Evolutionary conservation across 2,888 invertebrate species (phyloP), one percentile per base, ranked within the genome.

Genomic region (Lithodes maja): DNA sequence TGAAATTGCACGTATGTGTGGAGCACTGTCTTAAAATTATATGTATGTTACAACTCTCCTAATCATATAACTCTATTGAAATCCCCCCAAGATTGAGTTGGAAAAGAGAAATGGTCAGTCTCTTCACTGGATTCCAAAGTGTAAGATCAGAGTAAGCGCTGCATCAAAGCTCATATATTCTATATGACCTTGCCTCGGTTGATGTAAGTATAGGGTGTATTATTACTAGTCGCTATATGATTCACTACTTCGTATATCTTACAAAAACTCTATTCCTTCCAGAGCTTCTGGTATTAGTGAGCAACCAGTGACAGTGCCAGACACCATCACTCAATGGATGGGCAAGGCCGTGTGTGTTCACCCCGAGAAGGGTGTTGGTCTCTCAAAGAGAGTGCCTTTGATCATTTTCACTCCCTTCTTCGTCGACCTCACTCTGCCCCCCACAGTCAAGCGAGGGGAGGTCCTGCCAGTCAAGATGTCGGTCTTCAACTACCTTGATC

Each of bases 261-360:
- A 61, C 61, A 12, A 61, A 12, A 61, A 61, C 5, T 61, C 61
- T 5, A 12, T 61, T 12, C 5, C 12, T 71, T n/a, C 5, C 85
- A 92, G 92, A n/a, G 75, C 80, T 9, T 55, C 80, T 5, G 92
- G 92, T 2, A 82, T 79, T 3, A 49, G 68, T 9, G 77, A 69
- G 15, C 71, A 88, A 77, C 75, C 85, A 3, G 33, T 86, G 91
- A 94, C 94, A 1, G 93, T 95, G 3, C 96, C 96, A 0, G 95
- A 96, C 92, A 95, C 95, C 0, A 95, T 96, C 88, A 96, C 96
- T 9, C 95, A 95, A 84, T 96, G 96, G 95, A 93, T 95, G 12
- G 95, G 95, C 2, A 95, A 95, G 86, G 94, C 95, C 2, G 93
- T 95, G 53, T 96, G 96, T 93, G 93, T 93, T 94, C 91, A 92